A percentile compares a stretch with the other conserved stretches of the same genome.
phyloP scores from a whole-genome alignment of 92 coral and sea anemone genomes.

The Isaurus tuberculatus region DNA sequence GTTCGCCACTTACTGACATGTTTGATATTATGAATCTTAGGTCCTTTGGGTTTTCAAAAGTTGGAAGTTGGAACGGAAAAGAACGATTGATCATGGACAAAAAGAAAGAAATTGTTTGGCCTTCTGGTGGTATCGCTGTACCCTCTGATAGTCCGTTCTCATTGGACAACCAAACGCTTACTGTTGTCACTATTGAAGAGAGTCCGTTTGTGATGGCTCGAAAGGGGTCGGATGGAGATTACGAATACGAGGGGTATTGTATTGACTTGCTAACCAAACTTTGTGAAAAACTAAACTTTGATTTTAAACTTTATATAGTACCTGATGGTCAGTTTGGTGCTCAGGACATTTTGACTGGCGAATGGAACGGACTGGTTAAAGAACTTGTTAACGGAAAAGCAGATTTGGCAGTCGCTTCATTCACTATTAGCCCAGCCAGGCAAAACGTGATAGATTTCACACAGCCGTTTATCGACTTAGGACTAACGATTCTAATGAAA shows the following conservation, averaged over 20 bases:
- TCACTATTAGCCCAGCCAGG: slow-evolving; percentile 85
- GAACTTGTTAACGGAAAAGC: slow-evolving; percentile 82
- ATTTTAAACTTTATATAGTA: slow-evolving; percentile 74
- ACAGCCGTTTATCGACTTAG: slow-evolving; percentile 82
- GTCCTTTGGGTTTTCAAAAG: slow-evolving; percentile 78
- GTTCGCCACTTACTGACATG: slow-evolving; percentile 62
- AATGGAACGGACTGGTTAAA: slow-evolving; percentile 93
- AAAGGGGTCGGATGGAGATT: slow-evolving; percentile 37
- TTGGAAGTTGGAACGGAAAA: slow-evolving; percentile 73
- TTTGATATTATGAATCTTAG: slow-evolving; percentile 89
- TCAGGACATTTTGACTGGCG: slow-evolving; percentile 66
- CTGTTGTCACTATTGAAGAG: slow-evolving; percentile 80
- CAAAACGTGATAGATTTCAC: slow-evolving; percentile 87
- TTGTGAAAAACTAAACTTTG: slow-evolving; percentile 72
- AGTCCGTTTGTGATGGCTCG: slow-evolving; percentile 70
- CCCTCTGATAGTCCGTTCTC: slow-evolving; percentile 67
- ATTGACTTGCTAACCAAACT: slow-evolving; percentile 77
- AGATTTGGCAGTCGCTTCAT: slow-evolving; percentile 82
- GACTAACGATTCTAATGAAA: slow-evolving; percentile 76
- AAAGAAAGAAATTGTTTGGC: slow-evolving; percentile 86
- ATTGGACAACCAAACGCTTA: slow-evolving; percentile 75
- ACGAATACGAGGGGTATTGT: slow-evolving; percentile 74
- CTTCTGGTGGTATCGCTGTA: slow-evolving; percentile 65
- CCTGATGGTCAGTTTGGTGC: slow-evolving; percentile 81
- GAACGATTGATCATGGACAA: slow-evolving; percentile 69